These are phyloP conservation scores for Macquaria ambigua DNA, from an alignment of 2,113 vertebrate genomes.

Conservation along the genomic window DNA sequence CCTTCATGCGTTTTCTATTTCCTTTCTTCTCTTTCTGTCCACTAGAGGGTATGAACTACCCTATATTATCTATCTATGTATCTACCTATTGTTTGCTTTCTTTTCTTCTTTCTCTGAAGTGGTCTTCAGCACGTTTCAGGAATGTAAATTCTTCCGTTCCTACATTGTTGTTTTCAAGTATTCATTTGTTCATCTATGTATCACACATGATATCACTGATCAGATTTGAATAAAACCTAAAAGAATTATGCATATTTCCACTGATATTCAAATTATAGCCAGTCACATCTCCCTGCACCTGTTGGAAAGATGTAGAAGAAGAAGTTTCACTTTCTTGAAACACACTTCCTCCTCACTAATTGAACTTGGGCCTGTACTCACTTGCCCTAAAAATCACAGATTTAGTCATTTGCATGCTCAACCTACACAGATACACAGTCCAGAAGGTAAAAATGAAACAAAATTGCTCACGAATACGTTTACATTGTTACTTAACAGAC, in stretches of 20 bases:
- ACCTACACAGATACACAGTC: too few relatives aligned
- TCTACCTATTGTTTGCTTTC: background rate
- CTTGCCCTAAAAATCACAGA: background rate
- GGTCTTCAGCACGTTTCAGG: background rate
- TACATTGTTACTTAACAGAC: background rate
- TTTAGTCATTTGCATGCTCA: background rate
- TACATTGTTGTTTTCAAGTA: background rate
- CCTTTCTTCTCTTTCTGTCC: constrained; percentile 21
- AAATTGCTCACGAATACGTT: background rate
- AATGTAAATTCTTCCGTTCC: background rate
- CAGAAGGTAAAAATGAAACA: background rate
- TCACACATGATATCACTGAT: background rate
- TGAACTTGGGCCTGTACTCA: background rate
- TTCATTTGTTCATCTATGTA: background rate
- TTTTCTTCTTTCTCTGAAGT: background rate
- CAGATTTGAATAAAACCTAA: background rate
- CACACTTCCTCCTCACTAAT: background rate
- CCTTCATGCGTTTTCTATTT: background rate
- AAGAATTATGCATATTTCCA: background rate
- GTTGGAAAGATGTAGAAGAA: background rate
- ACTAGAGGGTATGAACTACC: constrained; percentile 18
- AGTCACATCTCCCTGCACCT: background rate
- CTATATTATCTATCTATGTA: background rate
- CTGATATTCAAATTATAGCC: background rate
- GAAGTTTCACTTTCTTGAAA: background rate